Evolutionary conservation across 2,113 vertebrate species (phyloP).

Genomic region (Pachypanchax playfairii): DNA sequence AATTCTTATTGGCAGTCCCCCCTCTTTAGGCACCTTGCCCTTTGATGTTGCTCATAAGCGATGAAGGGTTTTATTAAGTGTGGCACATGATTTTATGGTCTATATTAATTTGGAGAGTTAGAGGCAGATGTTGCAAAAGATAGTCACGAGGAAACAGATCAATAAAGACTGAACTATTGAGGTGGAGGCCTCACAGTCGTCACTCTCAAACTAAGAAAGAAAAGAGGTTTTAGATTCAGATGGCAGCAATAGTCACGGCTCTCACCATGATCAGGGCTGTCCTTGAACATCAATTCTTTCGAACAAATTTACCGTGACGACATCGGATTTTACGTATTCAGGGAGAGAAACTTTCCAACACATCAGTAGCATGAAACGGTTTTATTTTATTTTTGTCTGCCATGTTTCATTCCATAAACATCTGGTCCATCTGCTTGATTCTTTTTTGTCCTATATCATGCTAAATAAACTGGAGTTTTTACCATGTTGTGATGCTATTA

Average conservation of each 20-base stretch:
- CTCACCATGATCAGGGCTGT: conserved; percentile 83
- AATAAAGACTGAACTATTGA: conserved; percentile 85
- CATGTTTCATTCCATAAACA: neutral
- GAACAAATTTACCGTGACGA: conserved; percentile 83
- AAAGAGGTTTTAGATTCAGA: conserved; percentile 91
- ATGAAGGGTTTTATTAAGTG: conserved; percentile 92
- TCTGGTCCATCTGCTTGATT: conserved; percentile 20
- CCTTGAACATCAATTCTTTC: conserved; percentile 85
- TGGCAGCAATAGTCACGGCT: conserved; percentile 87
- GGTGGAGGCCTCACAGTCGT: conserved; percentile 61
- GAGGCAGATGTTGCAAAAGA: conserved; percentile 93
- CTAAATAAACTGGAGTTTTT: too few relatives aligned
- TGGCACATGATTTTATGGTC: conserved; percentile 88
- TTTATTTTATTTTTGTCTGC: conserved; percentile 37
- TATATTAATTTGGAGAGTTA: conserved; percentile 80
- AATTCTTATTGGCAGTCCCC: conserved; percentile 85
- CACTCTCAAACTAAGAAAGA: conserved; percentile 68
- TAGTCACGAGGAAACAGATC: conserved; percentile 71
- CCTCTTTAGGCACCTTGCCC: conserved; percentile 68
- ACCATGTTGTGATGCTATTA: too few relatives aligned
- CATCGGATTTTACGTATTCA: conserved; percentile 11
- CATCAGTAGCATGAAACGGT: too few relatives aligned
- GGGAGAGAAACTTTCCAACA: conserved; percentile 68
- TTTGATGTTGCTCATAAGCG: conserved; percentile 84
- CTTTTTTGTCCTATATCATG: too few relatives aligned